These are phyloP conservation scores for Cenopis cana DNA, from an alignment of 2,888 invertebrate species.

Conservation along the genomic window DNA sequence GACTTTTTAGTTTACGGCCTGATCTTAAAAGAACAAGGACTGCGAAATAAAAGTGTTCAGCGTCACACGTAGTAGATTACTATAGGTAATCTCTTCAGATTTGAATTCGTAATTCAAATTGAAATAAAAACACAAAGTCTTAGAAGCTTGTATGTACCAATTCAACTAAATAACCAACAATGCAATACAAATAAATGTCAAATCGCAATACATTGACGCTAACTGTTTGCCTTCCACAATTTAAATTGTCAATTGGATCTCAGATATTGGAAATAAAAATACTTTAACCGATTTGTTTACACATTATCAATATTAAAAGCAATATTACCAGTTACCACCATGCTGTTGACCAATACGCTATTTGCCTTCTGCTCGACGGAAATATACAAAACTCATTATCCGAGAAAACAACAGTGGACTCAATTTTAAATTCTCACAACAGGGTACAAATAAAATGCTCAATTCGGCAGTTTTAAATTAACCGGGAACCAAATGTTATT, in stretches of 20 bases:
- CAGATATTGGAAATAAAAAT: no score
- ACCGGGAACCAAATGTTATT: slow-evolving; percentile 58
- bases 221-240: no score
- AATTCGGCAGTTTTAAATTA: slow-evolving; percentile 62
- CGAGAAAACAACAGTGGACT: slow-evolving; percentile 23
- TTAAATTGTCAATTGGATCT: no score
- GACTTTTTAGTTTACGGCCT: slow-evolving; percentile 20
- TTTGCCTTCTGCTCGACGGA: slow-evolving; percentile 22
- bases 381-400: slow-evolving; percentile 15
- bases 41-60: neutral
- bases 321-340: neutral
- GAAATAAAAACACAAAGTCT: no score
- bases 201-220: no score
- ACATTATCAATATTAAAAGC: slow-evolving; percentile 4
- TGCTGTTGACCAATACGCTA: slow-evolving; percentile 21
- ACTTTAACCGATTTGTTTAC: neutral
- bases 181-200: no score
- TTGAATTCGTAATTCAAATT: no score
- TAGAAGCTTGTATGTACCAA: no score
- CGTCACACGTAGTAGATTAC: neutral
- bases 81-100: no score
- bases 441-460: slow-evolving; percentile 59
- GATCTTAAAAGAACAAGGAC: slow-evolving; percentile 8
- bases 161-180: no score
- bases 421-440: slow-evolving; percentile 41